A percentile compares a stretch with the other conserved stretches of the same genome.
Conservation (phyloP, 2,113 vertebrate species). For the Heloderma charlesbogerti region DNA sequence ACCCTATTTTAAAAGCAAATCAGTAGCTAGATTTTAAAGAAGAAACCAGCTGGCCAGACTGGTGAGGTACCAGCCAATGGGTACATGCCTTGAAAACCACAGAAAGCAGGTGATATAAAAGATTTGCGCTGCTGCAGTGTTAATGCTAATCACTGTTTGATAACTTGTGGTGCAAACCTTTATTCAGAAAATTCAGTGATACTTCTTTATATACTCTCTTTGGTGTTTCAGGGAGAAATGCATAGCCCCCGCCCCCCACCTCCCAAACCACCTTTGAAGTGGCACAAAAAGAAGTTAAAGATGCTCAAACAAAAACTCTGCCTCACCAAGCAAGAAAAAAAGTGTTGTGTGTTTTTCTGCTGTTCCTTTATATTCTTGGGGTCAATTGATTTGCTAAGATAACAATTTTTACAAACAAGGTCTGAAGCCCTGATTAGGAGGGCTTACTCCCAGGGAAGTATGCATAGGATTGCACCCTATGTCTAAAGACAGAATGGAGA, state of each 20-base stretch:
- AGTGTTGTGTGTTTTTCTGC: no score
- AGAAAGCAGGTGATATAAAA: constrained; percentile 63
- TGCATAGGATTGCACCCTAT: background rate
- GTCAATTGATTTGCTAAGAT: no score
- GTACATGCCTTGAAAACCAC: constrained; percentile 43
- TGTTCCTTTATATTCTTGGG: no score
- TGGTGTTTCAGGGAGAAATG: background rate
- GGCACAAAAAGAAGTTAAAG: background rate
- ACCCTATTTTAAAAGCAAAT: constrained; percentile 50
- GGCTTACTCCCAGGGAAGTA: background rate
- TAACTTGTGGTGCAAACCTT: constrained; percentile 44
- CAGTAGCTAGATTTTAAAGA: constrained; percentile 31
- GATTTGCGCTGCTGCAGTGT: constrained; percentile 68
- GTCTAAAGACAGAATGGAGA: background rate
- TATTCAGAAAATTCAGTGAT: constrained; percentile 16
- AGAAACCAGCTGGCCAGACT: constrained; percentile 26
- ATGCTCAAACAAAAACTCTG: background rate
- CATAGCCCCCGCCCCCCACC: no score
- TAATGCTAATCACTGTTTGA: constrained; percentile 28
- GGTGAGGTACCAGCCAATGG: constrained; percentile 17
- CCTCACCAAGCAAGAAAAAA: background rate
- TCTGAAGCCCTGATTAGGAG: background rate
- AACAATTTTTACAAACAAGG: background rate
- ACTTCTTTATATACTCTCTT: constrained; percentile 13
- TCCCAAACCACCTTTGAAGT: background rate